Evolutionary conservation across 2,888 invertebrate genomes (phyloP).

Genomic region (Plebejus melissa): DNA sequence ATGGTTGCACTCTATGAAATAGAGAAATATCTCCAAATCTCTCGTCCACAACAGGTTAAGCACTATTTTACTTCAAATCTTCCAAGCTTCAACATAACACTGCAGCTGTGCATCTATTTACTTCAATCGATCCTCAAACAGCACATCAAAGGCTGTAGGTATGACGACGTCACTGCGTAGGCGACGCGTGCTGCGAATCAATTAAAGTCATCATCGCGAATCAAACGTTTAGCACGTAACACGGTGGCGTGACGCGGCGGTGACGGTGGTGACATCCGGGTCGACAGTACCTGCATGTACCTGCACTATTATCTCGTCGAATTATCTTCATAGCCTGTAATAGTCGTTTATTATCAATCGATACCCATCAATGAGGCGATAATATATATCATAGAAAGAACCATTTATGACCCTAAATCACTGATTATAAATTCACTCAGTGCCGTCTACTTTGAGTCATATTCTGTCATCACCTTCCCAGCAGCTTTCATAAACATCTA

Average conservation of each 20-base stretch:
- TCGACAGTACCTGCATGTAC: not conserved
- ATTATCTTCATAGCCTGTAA: not conserved
- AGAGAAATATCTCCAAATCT: too few relatives aligned
- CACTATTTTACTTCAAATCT: too few relatives aligned
- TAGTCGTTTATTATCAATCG: not conserved
- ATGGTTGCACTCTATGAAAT: too few relatives aligned
- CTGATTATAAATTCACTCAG: too few relatives aligned
- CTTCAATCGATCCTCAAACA: not conserved
- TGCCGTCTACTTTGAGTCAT: too few relatives aligned
- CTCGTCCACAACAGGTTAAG: too few relatives aligned
- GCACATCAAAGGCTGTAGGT: constrained; percentile 31
- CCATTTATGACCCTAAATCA: too few relatives aligned
- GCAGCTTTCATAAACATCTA: too few relatives aligned
- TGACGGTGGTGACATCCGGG: constrained; percentile 12
- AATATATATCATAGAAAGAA: too few relatives aligned
- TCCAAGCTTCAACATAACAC: too few relatives aligned
- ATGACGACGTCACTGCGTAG: constrained; percentile 48
- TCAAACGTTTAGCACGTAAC: constrained; percentile 44
- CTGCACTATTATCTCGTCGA: not conserved
- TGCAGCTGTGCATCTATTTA: not conserved
- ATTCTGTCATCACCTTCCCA: too few relatives aligned
- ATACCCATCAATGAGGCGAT: not conserved
- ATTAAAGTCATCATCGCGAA: constrained; percentile 47
- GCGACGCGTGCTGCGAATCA: constrained; percentile 59
- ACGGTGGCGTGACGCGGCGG: constrained; percentile 61